Evolutionary conservation across 1,140 invertebrate species (phyloP).

Genomic region (Calliphora vicina): DNA sequence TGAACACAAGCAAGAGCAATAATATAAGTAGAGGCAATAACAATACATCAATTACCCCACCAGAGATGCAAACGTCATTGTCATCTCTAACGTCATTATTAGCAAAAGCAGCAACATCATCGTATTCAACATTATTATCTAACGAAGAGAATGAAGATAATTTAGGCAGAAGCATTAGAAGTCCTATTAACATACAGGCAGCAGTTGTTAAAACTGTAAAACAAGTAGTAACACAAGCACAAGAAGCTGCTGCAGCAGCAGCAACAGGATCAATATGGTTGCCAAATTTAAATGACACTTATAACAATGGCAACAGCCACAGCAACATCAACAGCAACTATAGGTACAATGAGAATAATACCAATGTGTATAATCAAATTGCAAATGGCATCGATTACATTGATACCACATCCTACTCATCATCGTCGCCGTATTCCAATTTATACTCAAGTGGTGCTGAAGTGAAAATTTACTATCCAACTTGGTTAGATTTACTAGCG

Average conservation of each 20-base stretch:
- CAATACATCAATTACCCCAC: constrained; percentile 40
- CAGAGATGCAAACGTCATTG: constrained; percentile 20
- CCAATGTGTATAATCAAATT: constrained; percentile 45
- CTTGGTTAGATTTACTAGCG: constrained; percentile 69
- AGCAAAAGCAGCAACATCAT: background rate
- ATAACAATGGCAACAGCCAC: background rate
- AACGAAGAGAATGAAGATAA: background rate
- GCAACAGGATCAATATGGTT: constrained; percentile 40
- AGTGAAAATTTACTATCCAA: constrained; percentile 64
- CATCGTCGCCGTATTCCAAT: background rate
- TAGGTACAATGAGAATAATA: constrained; percentile 26
- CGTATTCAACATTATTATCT: background rate
- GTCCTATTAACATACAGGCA: background rate
- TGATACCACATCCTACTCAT: constrained; percentile 17
- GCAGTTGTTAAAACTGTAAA: background rate
- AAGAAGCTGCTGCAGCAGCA: constrained; percentile 13
- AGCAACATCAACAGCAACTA: constrained; percentile 21
- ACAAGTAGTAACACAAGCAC: constrained; percentile 25
- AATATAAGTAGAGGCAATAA: constrained; percentile 26
- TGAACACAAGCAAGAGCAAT: constrained; percentile 19
- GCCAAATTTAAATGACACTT: constrained; percentile 31
- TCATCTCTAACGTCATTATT: background rate
- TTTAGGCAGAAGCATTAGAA: constrained; percentile 20
- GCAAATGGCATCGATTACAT: constrained; percentile 38
- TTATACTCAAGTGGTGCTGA: constrained; percentile 23